Evolutionary conservation across 1,140 invertebrate genomes (phyloP), one percentile per base, ranked within the genome.

Genomic region (Drosophila mojavensis): DNA sequence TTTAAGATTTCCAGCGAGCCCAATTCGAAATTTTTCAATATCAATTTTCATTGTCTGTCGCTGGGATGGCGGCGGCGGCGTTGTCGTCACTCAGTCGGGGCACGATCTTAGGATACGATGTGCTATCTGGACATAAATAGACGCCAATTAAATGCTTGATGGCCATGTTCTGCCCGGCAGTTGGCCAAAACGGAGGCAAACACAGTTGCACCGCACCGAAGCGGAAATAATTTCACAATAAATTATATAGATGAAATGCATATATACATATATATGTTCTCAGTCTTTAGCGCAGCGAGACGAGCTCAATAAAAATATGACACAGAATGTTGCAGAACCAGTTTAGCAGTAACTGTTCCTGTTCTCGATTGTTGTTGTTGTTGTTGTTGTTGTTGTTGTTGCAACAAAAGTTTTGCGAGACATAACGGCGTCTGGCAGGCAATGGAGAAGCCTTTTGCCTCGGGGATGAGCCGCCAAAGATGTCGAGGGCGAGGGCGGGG

Each of bases 81-180:
- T 68, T 61, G 72, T 89, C 86, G 83, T 88, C 83, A 88, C 84
- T 85, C 71, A 69, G 71, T 75, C 73, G 61, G 54, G 20, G 67
- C 84, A 88, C 83, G 83, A 88, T 88, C 79, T 75, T 77, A 33
- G 43, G 13, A 39, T 47, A 50, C 79, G 82, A 81, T 81, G 83
- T 88, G 83, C 79, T 85, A 86, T 85, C 81, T 85, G 72, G 81
- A 85, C 84, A 88, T 84, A 88, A 85, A 89, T 84, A 89, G 84
- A 88, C 84, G 80, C 84, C 84, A 88, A 88, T 88, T 88, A 88
- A 88, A 73, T 65, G 70, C 74, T 81, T 88, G 84, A 88, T 89
- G 84, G 73, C 41, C 79, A 67, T 73, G 75, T 71, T 53, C 11
- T 41, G 39, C 4, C 33, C 6, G 1, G 20, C 6, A 41, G 17